Base-by-base conservation (phyloP, 2,113 vertebrate species). In the Ptilonorhynchus violaceus region DNA sequence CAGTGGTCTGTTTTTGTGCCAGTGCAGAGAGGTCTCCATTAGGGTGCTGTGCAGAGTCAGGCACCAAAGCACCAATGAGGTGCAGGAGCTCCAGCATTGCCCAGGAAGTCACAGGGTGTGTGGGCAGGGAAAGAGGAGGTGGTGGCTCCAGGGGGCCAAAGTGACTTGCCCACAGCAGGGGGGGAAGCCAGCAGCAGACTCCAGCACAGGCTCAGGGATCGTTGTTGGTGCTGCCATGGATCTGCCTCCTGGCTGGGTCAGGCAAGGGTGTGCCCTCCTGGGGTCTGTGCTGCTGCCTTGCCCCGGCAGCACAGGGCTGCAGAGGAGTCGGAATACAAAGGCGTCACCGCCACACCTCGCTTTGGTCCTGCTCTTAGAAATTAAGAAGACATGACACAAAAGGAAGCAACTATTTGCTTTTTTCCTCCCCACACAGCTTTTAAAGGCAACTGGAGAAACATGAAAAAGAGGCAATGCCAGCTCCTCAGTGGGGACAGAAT, bases 371-470 rank as follows among this genome's bases (percentile, higher is more conserved):
- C 73, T 88, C 74, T 87, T 91, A 85, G 88, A 97, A 88, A 91
- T 37, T 58, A 81, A 86, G 85, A 94, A 83, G 60, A 91, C 20
- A 13, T 33, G 46, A 58, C 81, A 96, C 50, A 76, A 91, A 92
- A 80, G 67, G 69, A 85, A 87, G 63, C 35, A 88, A 86, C 86
- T 95, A 46, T 97, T 96, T 97, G 92, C 19, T 84, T 92, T 94
- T 86, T 97, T 89, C 46, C 19, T 92, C 79, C 82, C 50, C 0
- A 0, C 41, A 41, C 70, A 88, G 74, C 80, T 96, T 91, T 89
- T 78, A 89, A 89, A 88, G 93, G 73, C 75, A 94, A 85, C 76
- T 93, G 8, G 9, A 93, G 68, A 88, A 94, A 79, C 93, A 95
- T 70, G 33, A 89, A 96, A 94, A 95, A 88, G 46, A 89, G 64